Evolutionary conservation across 2,113 vertebrate genomes (phyloP).

Genomic region (Dryoscopus gambensis): DNA sequence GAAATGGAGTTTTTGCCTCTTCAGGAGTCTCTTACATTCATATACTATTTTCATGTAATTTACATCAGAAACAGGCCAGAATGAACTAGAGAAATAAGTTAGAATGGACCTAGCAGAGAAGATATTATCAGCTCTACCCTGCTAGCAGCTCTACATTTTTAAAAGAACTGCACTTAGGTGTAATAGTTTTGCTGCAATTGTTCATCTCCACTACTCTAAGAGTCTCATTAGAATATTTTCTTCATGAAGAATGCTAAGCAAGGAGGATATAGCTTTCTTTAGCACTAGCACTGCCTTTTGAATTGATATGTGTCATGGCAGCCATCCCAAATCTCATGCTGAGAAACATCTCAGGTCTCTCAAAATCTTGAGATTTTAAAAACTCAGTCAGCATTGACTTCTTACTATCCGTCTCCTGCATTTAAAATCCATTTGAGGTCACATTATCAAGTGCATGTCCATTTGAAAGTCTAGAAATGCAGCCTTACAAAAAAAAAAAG

Average conservation of each 20-base stretch:
- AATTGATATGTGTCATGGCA: background rate
- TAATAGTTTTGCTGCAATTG: background rate
- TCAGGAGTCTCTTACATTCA: background rate
- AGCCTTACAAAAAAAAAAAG: background rate
- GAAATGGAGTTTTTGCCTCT: background rate
- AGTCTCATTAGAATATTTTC: background rate
- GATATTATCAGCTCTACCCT: background rate
- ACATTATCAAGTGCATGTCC: background rate
- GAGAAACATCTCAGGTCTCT: background rate
- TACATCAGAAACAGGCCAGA: background rate
- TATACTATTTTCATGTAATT: background rate
- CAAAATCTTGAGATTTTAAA: background rate
- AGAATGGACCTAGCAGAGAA: background rate
- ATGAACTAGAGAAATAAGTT: background rate
- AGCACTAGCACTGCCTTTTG: background rate
- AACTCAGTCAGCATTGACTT: background rate
- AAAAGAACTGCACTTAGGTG: background rate
- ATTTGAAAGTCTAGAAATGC: background rate
- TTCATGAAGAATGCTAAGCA: background rate
- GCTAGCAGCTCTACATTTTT: background rate
- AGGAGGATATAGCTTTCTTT: background rate
- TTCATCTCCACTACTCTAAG: background rate
- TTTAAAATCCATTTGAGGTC: background rate
- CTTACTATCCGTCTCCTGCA: background rate
- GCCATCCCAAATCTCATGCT: background rate